Evolutionary conservation across 23 tunicate genomes (phyloP).

Genomic region (Halocynthia roretzi): DNA sequence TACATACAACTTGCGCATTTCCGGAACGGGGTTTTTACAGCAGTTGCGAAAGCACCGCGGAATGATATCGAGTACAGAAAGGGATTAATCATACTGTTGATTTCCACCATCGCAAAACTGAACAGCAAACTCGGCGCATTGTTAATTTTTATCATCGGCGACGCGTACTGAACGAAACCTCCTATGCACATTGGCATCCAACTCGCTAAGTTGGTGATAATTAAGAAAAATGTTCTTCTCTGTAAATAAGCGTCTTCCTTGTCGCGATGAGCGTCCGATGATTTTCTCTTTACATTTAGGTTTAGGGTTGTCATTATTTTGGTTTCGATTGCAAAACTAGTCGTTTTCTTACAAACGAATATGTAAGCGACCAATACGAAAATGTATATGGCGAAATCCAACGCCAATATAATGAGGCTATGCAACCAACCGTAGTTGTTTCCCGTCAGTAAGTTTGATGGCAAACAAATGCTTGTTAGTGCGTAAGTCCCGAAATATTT

Average conservation of each 20-base stretch:
- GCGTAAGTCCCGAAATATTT: not conserved
- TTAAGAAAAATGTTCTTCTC: not conserved
- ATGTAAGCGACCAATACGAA: not conserved
- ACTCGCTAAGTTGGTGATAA: not conserved
- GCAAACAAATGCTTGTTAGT: slow-evolving; percentile 1
- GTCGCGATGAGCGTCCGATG: not conserved
- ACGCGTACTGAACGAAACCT: not conserved
- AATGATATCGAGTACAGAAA: slow-evolving; percentile 3
- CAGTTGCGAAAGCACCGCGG: not conserved
- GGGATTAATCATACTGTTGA: slow-evolving; percentile 7
- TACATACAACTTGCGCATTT: too few species aligned
- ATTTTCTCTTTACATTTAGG: not conserved
- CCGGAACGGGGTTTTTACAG: too few species aligned
- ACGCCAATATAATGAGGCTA: not conserved
- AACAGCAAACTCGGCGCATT: not conserved
- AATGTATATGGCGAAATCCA: not conserved
- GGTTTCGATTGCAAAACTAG: not conserved
- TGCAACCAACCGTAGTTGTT: not conserved
- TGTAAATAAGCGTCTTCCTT: not conserved
- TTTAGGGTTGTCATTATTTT: not conserved
- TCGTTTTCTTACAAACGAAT: not conserved
- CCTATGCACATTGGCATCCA: not conserved
- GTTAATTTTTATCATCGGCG: not conserved
- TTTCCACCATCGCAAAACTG: not conserved
- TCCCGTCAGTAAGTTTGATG: not conserved